Percentiles rank a stretch among this genome's conserved stretches.
These are phyloP conservation scores for Clarias magur DNA, from an alignment of 2,113 vertebrate species.

Conservation along the genomic window DNA sequence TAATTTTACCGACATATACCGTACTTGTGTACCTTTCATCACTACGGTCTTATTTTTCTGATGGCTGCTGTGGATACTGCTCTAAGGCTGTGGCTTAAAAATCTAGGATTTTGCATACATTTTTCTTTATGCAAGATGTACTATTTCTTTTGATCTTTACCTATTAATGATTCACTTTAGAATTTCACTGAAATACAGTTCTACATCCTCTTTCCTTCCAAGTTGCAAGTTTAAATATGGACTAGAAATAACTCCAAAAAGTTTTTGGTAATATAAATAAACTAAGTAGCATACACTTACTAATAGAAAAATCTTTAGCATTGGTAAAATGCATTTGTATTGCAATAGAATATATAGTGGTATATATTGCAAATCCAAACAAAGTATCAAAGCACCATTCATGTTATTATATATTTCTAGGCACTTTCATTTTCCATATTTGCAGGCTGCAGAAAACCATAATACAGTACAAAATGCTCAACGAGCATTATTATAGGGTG, in stretches of 20 bases:
- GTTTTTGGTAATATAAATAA: background rate
- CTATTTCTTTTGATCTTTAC: background rate
- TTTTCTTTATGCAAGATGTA: background rate
- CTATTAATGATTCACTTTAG: background rate
- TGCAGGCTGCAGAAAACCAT: background rate
- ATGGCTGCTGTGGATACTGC: background rate
- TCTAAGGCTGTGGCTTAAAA: background rate
- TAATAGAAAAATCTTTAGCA: background rate
- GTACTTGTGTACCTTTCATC: background rate
- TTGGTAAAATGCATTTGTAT: background rate
- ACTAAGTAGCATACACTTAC: background rate
- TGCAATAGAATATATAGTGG: no score
- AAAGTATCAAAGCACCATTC: background rate
- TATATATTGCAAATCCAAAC: background rate
- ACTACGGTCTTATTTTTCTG: background rate
- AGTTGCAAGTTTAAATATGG: background rate
- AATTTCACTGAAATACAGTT: no score
- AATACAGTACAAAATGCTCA: background rate
- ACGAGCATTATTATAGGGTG: background rate
- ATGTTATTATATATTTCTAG: background rate
- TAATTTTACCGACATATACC: background rate
- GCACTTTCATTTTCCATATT: background rate
- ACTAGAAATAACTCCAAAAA: no score
- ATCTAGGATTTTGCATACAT: background rate
- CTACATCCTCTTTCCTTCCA: background rate